phyloP scores from a whole-genome alignment of 2,113 vertebrate species.

The Anas platyrhynchos region DNA sequence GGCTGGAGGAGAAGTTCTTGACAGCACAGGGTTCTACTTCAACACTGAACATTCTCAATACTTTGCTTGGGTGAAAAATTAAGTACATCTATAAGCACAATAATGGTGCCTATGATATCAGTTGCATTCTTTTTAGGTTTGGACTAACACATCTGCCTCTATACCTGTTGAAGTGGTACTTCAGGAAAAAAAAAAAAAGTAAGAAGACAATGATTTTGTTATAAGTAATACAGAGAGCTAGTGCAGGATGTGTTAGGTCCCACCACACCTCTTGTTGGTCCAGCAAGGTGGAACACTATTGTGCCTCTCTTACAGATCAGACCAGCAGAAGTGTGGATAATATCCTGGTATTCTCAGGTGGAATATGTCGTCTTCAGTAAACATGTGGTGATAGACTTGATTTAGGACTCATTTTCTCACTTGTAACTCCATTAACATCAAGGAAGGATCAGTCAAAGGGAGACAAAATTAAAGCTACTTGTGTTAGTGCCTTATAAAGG shows the following conservation, averaged over 20 bases:
- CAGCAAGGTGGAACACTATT: background rate
- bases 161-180: background rate
- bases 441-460: background rate
- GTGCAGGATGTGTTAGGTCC: fast-evolving
- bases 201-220: no score
- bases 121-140: background rate
- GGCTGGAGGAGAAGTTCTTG: background rate
- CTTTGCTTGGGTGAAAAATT: background rate
- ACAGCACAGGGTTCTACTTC: background rate
- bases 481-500: background rate
- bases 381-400: background rate
- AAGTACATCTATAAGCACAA: background rate
- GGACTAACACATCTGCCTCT: background rate
- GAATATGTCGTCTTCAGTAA: background rate
- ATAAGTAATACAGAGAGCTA: background rate
- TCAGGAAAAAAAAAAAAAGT: background rate
- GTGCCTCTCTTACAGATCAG: background rate
- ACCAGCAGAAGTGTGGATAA: background rate
- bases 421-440: background rate
- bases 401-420: background rate
- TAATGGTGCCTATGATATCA: background rate
- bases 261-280: background rate
- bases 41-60: background rate
- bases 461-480: background rate
- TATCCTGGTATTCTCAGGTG: background rate